Base-by-base conservation (phyloP, 2,888 invertebrate genomes). In the Liodrosophila aerea region DNA sequence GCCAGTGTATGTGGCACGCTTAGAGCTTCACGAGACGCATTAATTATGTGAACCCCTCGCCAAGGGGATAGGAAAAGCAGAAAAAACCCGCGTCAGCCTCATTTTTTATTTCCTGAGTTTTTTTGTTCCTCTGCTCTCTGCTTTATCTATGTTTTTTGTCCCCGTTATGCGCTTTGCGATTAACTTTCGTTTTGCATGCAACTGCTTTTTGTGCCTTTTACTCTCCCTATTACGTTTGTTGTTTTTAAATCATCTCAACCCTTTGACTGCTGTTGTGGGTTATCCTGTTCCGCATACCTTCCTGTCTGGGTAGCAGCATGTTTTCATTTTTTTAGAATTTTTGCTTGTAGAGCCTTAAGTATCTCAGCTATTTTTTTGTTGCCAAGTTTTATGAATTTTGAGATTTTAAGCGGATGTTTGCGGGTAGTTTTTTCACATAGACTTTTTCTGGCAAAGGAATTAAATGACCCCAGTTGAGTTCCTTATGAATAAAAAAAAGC, bases 181-280 rank as follows among this genome's bases (percentile, higher is more conserved):
- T 85, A 86, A 86, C 85, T 87, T 82, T 85, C 70, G 72, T 75
- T 76, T 72, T 80, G 82, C 85, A 83, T 85, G 87, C 87, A 64
- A 84, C 64, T 80, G 52, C 56, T n/a, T n/a, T n/a, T n/a, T n/a
- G 65, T 64, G 62, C 69, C 73, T 70, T 74, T 63, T 58, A 53
- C 56, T 54, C 52, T 53, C 45, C 31, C 41, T 63, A 22, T 61
- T 69, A 33, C 57, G 62, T 15, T 5, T 68, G 50, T 44, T 60
- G 29, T 15, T 47, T 45, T 37, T 37, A 41, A 56, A 50, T 50
- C 74, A 77, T 57, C 81, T 80, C 83, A 87, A 87, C 87, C 87
- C 87, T 87, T 87, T 84, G 65, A 44, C 37, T 37, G 40, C 45
- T 51, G 51, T 34, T 49, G 54, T 47, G 47, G 29, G 49, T 49